phyloP scores from a whole-genome alignment of 2,888 invertebrate genomes.

The Philonicus albiceps region DNA sequence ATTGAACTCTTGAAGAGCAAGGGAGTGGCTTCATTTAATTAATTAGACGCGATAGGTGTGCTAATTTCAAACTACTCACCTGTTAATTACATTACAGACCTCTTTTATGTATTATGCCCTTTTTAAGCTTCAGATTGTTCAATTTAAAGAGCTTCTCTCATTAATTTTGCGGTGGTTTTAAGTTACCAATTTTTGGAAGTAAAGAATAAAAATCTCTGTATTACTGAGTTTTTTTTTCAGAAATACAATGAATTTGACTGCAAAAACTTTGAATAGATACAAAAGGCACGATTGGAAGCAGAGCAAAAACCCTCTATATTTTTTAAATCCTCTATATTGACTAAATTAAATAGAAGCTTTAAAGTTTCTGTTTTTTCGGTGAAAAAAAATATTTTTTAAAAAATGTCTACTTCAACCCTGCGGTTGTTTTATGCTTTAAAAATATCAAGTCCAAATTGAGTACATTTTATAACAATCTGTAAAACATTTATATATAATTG shows the following conservation, averaged over 20 bases:
- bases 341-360: no score
- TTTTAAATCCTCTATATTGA: no score
- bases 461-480: no score
- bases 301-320: no score
- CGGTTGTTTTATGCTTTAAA: no score
- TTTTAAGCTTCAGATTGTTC: not conserved
- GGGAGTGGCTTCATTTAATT: constrained; percentile 7
- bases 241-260: not conserved
- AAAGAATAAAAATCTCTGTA: not conserved
- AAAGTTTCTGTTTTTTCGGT: no score
- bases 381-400: no score
- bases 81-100: not conserved
- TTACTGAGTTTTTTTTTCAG: not conserved
- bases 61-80: not conserved
- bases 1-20: not conserved
- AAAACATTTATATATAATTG: no score
- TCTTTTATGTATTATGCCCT: not conserved
- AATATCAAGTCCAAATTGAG: no score
- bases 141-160: not conserved
- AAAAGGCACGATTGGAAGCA: no score
- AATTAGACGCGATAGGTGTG: constrained; percentile 21
- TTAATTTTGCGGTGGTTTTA: not conserved
- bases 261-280: no score
- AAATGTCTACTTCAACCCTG: no score
- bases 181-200: not conserved